Evolutionary conservation across 1,140 invertebrate genomes (phyloP), one percentile per base, ranked within the genome.

Genomic region (Grapholita molesta): DNA sequence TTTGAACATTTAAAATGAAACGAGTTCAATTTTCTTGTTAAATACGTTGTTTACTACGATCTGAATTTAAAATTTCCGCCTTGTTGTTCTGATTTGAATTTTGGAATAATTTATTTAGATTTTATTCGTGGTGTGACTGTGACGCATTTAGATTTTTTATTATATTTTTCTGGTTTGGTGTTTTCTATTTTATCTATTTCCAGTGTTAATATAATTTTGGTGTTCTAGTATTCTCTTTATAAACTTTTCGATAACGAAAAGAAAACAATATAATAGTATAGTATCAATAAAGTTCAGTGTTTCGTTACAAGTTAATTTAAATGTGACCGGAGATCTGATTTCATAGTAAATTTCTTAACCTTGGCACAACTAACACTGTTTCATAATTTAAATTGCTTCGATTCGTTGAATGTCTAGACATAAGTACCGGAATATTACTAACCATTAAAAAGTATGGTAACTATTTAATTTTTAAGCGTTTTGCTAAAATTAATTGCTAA

Each of bases 61-160:
- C 24, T 28, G 24, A 57, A 57, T 57, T 25, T 24, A 23, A 53
- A 53, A 33, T 1, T 15, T 18, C 25, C 12, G 57, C 18, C 25
- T 65, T 23, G 30, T 65, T 23, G 30, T 65, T 8, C 11, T 23
- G 55, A 28, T 61, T 24, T 55, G n/a, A 48, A 48, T 15, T 55
- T 24, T 15, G n/a, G n/a, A 55, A 55, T 28, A 61, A 30, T 61
- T 61, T 61, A 66, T 66, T 38, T 3, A 15, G 12, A 38, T 66
- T 25, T 66, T 38, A 66, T 66, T 23, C 42, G n/a, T 15, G 6
- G 42, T 48, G 42, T 48, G 42, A 48, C 42, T 48, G 42, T 48
- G 42, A 48, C 42, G 42, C 42, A 48, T 48, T 48, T 48, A 21
- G 5, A 11, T 35, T 21, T 48, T 38, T 48, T 48, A 48, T 21